phyloP scores from a whole-genome alignment of 2,113 vertebrate species.

The Tamias sibiricus region DNA sequence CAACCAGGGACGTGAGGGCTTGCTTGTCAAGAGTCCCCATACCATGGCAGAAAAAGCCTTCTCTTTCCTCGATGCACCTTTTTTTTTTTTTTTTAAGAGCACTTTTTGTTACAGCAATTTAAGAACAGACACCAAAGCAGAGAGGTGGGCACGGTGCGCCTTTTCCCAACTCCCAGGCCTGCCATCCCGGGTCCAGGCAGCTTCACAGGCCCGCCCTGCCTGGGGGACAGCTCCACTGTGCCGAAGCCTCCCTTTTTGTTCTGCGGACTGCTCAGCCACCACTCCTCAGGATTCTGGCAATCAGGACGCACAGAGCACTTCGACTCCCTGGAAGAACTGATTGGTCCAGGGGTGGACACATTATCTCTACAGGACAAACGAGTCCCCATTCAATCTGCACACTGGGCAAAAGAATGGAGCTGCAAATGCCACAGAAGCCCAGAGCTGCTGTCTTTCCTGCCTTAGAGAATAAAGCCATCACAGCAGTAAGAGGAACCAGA shows the following conservation, averaged over 20 bases:
- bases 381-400: background rate
- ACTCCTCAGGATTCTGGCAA: background rate
- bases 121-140: background rate
- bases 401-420: background rate
- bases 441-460: background rate
- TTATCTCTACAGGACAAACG: background rate
- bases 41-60: background rate
- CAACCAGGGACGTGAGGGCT: background rate
- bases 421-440: background rate
- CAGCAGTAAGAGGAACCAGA: background rate
- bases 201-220: background rate
- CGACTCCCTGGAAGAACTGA: background rate
- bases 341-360: background rate
- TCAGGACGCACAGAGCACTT: background rate
- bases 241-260: background rate
- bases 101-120: conserved; percentile 11
- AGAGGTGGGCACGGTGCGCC: background rate
- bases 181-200: background rate
- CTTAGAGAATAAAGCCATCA: background rate
- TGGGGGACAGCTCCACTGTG: background rate
- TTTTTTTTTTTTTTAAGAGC: background rate
- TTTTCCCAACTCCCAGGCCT: background rate
- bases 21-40: background rate
- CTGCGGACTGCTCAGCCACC: background rate
- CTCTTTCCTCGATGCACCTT: background rate